phyloP scores from a whole-genome alignment of 2,113 vertebrate species.

The Gyps fulvus region DNA sequence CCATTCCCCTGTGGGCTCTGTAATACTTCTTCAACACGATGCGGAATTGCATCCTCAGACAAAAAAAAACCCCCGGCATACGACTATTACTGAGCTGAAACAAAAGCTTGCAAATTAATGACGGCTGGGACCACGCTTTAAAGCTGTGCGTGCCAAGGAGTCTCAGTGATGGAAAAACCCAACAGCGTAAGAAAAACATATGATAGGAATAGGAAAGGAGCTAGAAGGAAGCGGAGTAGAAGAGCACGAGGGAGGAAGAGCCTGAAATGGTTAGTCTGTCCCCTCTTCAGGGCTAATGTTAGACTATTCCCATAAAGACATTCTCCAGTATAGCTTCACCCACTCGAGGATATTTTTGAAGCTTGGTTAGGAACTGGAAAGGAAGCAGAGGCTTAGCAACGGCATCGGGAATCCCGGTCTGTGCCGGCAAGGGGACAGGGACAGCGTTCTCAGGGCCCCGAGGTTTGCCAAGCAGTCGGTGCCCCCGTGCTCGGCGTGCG shows the following conservation, averaged over 20 bases:
- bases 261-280: constrained; percentile 1
- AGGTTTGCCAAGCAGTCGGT: accelerated
- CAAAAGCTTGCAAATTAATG: not conserved
- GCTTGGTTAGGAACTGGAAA: not conserved
- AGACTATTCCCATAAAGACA: not conserved
- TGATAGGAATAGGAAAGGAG: not conserved
- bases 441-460: accelerated
- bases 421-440: not conserved
- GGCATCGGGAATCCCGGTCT: not conserved
- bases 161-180: not conserved
- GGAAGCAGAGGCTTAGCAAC: not conserved
- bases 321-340: not conserved
- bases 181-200: not conserved
- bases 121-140: not conserved
- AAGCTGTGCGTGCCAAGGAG: not conserved
- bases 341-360: not conserved
- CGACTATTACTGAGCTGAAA: not conserved
- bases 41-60: not conserved
- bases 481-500: accelerated
- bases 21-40: not conserved
- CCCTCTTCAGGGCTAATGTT: not conserved
- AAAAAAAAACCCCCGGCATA: not conserved
- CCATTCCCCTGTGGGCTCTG: not conserved
- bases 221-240: not conserved
- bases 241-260: not conserved